phyloP scores from a whole-genome alignment of 2,888 invertebrate genomes.

The Xestia rhomboidea region DNA sequence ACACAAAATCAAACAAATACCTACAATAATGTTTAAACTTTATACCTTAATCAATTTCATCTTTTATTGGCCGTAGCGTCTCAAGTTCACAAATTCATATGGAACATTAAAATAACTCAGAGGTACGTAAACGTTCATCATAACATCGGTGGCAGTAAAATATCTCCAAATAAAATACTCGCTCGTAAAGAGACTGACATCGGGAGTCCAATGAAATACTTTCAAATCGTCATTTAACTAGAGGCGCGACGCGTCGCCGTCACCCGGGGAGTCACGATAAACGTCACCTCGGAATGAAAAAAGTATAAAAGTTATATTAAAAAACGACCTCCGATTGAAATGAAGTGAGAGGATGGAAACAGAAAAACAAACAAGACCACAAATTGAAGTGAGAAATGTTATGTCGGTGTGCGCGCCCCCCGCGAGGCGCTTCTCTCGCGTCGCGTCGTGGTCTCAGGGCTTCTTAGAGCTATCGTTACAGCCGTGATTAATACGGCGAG shows the following conservation, averaged over 20 bases:
- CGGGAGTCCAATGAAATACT: conserved; percentile 85
- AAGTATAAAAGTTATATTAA: conserved; percentile 82
- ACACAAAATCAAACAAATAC: conserved; percentile 61
- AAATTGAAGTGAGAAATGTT: conserved; percentile 89
- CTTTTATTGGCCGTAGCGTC: conserved; percentile 78
- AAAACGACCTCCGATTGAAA: conserved; percentile 85
- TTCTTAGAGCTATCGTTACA: conserved; percentile 78
- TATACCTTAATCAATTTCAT: conserved; percentile 81
- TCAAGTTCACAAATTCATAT: conserved; percentile 83
- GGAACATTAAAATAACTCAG: conserved; percentile 84
- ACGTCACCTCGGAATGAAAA: conserved; percentile 89
- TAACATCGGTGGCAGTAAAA: conserved; percentile 88
- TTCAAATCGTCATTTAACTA: conserved; percentile 88
- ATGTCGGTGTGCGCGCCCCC: conserved; percentile 85
- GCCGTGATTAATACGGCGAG: conserved; percentile 82
- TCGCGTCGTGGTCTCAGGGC: conserved; percentile 68
- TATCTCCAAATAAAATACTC: conserved; percentile 87
- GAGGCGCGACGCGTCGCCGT: conserved; percentile 78
- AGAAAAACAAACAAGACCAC: conserved; percentile 86
- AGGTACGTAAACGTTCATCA: conserved; percentile 86
- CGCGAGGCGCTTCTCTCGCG: conserved; percentile 76
- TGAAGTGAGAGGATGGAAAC: conserved; percentile 84
- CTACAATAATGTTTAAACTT: conserved; percentile 69
- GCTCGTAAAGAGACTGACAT: conserved; percentile 88
- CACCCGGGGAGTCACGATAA: conserved; percentile 88